These are phyloP conservation scores for Nephila pilipes DNA, from an alignment of 1,140 invertebrate genomes.

Conservation along the genomic window DNA sequence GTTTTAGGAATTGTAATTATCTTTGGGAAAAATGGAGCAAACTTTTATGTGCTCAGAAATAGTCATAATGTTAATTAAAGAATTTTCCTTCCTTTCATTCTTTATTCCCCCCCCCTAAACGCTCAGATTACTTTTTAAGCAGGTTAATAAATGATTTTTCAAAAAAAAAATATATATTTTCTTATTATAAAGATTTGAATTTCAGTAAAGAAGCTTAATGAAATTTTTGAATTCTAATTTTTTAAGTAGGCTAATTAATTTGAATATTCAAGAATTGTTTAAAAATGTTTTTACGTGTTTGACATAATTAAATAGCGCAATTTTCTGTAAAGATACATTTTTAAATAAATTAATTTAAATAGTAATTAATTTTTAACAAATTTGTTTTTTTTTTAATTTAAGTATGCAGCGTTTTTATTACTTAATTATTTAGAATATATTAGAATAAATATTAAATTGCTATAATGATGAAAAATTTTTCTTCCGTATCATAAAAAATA, in stretches of 20 bases:
- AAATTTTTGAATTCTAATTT: neutral
- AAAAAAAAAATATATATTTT: neutral
- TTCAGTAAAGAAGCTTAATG: neutral
- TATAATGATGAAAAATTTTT: too few species aligned
- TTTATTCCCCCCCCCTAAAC: neutral
- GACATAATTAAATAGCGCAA: too few species aligned
- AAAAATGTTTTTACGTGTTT: too few species aligned
- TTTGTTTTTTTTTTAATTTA: too few species aligned
- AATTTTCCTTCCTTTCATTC: neutral
- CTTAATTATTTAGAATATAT: too few species aligned
- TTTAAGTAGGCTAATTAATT: neutral
- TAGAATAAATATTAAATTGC: too few species aligned
- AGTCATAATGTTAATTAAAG: slow-evolving; percentile 39
- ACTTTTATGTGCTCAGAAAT: neutral
- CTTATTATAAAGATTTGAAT: neutral
- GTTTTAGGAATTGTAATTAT: slow-evolving; percentile 18
- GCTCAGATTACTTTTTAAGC: neutral
- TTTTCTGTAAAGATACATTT: too few species aligned
- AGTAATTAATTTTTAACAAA: too few species aligned
- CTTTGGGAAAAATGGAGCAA: neutral
- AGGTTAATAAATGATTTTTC: neutral
- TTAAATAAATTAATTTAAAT: too few species aligned
- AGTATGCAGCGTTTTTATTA: too few species aligned
- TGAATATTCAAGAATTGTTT: too few species aligned
- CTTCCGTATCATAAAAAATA: too few species aligned